These are phyloP conservation scores for Zhuqinia jingwanae DNA, from an alignment of 2,888 invertebrate species.

Conservation along the genomic window DNA sequence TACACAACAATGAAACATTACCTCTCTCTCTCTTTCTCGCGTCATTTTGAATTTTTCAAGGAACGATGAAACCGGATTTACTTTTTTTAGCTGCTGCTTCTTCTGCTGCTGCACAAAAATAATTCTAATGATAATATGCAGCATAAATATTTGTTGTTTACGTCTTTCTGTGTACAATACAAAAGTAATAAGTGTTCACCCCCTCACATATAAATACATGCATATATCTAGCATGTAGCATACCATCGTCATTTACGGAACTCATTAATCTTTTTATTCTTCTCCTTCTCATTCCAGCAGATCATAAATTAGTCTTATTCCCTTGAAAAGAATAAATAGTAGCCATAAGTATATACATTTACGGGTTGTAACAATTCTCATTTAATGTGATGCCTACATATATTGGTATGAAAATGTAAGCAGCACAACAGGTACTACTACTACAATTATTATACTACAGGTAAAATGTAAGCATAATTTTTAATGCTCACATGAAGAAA, in stretches of 20 bases:
- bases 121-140: too few relatives aligned
- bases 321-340: conserved; percentile 37
- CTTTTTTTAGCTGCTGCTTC: too few relatives aligned
- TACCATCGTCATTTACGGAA: not conserved
- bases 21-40: too few relatives aligned
- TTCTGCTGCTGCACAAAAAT: too few relatives aligned
- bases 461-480: too few relatives aligned
- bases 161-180: too few relatives aligned
- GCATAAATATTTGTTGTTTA: too few relatives aligned
- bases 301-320: conserved; percentile 50
- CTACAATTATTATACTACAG: too few relatives aligned
- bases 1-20: too few relatives aligned
- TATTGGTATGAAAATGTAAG: conserved; percentile 37
- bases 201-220: not conserved
- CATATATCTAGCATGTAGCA: too few relatives aligned
- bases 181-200: too few relatives aligned
- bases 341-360: conserved; percentile 42
- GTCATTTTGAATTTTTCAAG: not conserved
- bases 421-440: conserved; percentile 20
- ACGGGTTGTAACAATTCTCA: conserved; percentile 24
- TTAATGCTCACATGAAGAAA: conserved; percentile 22
- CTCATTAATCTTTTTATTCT: conserved; percentile 14
- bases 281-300: conserved; percentile 40
- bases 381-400: conserved; percentile 55
- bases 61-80: conserved; percentile 51